phyloP scores from a whole-genome alignment of 2,113 vertebrate genomes.

The Hiodon alosoides region DNA sequence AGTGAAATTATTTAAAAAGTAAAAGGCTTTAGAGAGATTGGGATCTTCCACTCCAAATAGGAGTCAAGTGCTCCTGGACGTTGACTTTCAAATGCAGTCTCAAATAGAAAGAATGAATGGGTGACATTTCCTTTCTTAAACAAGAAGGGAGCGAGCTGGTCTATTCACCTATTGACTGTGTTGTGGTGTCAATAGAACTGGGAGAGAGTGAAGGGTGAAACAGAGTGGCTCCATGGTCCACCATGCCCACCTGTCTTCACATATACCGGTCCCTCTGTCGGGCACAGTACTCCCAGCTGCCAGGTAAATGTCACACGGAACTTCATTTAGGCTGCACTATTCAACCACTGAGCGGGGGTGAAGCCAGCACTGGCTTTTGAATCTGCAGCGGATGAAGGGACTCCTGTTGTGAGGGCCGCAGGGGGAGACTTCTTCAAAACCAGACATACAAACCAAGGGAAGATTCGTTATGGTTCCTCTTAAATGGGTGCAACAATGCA shows the following conservation, averaged over 20 bases:
- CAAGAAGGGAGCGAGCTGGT: conserved; percentile 8
- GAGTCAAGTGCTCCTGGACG: neutral
- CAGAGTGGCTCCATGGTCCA: neutral
- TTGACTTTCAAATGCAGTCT: conserved; percentile 14
- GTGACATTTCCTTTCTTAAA: conserved; percentile 21
- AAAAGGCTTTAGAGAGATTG: neutral
- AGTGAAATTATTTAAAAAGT: neutral
- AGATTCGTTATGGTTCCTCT: neutral
- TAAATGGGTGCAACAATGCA: neutral
- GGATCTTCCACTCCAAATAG: neutral
- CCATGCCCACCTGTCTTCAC: neutral
- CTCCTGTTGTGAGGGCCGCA: conserved; percentile 6
- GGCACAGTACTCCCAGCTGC: neutral
- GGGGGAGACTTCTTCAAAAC: neutral
- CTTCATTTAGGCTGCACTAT: conserved; percentile 14
- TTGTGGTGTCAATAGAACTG: conserved; percentile 20
- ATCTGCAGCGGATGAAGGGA: conserved; percentile 5
- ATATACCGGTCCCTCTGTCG: neutral
- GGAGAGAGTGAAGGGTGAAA: neutral
- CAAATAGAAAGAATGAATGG: conserved; percentile 16
- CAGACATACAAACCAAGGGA: neutral
- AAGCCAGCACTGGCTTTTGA: conserved; percentile 7
- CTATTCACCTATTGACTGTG: conserved; percentile 21
- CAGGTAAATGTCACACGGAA: conserved; percentile 22
- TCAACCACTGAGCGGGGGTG: neutral